These are phyloP conservation scores for Toxostoma redivivum DNA, from an alignment of 2,113 vertebrate genomes.

Conservation along the genomic window DNA sequence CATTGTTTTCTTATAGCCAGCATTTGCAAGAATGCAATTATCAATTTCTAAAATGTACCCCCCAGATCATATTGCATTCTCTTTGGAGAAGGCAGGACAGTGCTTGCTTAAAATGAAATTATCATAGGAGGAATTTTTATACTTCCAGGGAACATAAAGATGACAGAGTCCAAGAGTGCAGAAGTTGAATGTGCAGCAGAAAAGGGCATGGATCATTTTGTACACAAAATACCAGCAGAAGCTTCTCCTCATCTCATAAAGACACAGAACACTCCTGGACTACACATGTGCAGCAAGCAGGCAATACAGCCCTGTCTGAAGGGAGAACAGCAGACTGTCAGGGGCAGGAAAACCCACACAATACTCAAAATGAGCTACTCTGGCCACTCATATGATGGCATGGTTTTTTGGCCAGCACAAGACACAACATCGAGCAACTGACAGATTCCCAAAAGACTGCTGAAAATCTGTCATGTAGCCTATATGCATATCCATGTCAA, in stretches of 20 bases:
- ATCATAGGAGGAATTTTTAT: background rate
- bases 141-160: rapidly evolving
- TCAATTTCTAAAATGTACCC: background rate
- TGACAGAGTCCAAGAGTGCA: background rate
- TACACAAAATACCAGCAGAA: background rate
- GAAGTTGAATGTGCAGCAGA: background rate
- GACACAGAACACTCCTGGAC: background rate
- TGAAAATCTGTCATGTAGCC: background rate
- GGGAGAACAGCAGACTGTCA: background rate
- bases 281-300: background rate
- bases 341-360: background rate
- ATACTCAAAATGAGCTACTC: background rate
- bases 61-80: background rate
- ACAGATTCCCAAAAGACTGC: background rate
- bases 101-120: background rate
- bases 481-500: background rate
- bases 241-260: background rate
- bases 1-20: background rate
- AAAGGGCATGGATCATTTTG: background rate
- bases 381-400: background rate
- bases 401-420: background rate
- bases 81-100: background rate
- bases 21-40: background rate
- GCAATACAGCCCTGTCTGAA: background rate
- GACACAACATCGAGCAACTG: background rate